These are phyloP conservation scores for Euphydryas editha DNA, from an alignment of 2,888 invertebrate genomes.

Conservation along the genomic window DNA sequence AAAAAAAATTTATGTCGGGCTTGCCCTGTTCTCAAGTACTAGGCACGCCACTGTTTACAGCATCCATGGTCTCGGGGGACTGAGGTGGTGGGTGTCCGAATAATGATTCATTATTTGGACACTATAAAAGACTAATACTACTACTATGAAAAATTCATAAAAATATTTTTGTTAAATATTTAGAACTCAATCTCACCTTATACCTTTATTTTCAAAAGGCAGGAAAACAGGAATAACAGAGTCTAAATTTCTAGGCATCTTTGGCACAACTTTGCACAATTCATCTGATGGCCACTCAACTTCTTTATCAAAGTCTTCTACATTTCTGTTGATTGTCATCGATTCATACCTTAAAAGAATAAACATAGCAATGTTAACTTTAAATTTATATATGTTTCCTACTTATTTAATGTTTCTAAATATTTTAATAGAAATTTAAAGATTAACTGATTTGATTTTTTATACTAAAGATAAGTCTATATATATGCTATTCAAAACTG, in stretches of 20 bases:
- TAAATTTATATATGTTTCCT: background rate
- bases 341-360: slow-evolving; percentile 71
- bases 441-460: too few species aligned
- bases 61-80: too few species aligned
- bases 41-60: too few species aligned
- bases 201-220: slow-evolving; percentile 91
- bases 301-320: slow-evolving; percentile 79
- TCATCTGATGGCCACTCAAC: slow-evolving; percentile 81
- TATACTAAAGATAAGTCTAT: too few species aligned
- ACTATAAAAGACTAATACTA: too few species aligned
- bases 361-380: background rate
- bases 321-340: slow-evolving; percentile 73
- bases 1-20: too few species aligned
- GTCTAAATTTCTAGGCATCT: slow-evolving; percentile 72
- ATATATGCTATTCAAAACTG: too few species aligned
- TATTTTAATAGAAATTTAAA: too few species aligned
- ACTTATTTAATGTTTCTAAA: background rate
- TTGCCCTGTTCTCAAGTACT: too few species aligned
- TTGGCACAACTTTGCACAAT: slow-evolving; percentile 72
- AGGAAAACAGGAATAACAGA: slow-evolving; percentile 87
- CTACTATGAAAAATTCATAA: too few species aligned
- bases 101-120: too few species aligned
- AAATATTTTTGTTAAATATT: background rate
- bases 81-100: too few species aligned
- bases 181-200: slow-evolving; percentile 79